Conservation (phyloP, 1,140 invertebrate genomes). For the Telenomus remus region DNA sequence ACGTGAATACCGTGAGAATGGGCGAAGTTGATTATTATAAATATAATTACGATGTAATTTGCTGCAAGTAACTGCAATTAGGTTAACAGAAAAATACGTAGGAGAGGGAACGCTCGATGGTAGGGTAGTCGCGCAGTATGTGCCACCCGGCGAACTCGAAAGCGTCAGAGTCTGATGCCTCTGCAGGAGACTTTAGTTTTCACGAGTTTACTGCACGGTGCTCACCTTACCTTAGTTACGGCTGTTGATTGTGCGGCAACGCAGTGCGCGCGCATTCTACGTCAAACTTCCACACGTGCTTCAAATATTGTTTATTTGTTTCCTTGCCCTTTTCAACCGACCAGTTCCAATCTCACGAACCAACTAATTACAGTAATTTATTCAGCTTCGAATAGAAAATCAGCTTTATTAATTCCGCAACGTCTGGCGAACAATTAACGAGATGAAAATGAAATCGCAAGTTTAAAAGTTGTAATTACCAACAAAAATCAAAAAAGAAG, state of each 20-base stretch:
- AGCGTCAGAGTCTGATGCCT: constrained; percentile 57
- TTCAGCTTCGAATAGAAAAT: too few species aligned
- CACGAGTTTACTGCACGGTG: constrained; percentile 68
- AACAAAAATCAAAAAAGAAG: too few species aligned
- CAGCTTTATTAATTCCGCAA: too few species aligned
- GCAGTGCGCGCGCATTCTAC: constrained; percentile 30
- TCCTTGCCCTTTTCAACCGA: background rate
- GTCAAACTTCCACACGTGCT: constrained; percentile 44
- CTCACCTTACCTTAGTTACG: constrained; percentile 60
- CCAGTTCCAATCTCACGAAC: too few species aligned
- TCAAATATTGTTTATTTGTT: constrained; percentile 31
- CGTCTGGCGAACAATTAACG: too few species aligned
- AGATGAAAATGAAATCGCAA: too few species aligned
- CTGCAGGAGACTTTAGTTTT: constrained; percentile 60
- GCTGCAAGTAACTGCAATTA: constrained; percentile 39
- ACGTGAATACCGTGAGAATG: too few species aligned
- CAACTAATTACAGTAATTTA: too few species aligned
- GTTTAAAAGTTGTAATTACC: too few species aligned
- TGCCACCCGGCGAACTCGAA: constrained; percentile 42
- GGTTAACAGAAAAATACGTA: constrained; percentile 39
- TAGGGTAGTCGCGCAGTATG: constrained; percentile 53
- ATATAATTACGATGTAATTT: constrained; percentile 27
- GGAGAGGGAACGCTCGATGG: constrained; percentile 49
- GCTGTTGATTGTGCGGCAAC: constrained; percentile 31
- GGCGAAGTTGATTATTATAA: too few species aligned